A percentile compares a stretch with the other conserved stretches of the same genome.
These are phyloP conservation scores for Salvelinus sp. DNA, from an alignment of 2,113 vertebrate genomes.

Conservation along the genomic window DNA sequence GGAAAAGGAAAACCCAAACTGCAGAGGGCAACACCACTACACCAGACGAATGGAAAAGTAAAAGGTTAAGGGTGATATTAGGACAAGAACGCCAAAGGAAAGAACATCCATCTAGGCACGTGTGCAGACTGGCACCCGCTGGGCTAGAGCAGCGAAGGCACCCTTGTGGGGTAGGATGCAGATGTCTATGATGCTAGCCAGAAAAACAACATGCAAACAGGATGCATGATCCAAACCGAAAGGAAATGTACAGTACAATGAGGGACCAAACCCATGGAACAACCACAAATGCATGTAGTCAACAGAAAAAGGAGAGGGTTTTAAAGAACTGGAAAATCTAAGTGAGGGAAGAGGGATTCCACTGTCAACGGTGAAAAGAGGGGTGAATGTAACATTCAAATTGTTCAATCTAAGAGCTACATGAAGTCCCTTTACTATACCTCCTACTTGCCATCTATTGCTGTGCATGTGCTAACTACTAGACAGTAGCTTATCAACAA, in stretches of 20 bases:
- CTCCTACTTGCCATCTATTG: conserved; percentile 13
- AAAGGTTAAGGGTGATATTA: conserved; percentile 16
- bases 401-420: background rate
- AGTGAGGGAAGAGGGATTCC: conserved; percentile 35
- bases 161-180: conserved; percentile 22
- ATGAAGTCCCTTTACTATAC: background rate
- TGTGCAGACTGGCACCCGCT: conserved; percentile 48
- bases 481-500: background rate
- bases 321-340: conserved; percentile 62
- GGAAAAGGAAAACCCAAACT: conserved; percentile 15
- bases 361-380: conserved; percentile 47
- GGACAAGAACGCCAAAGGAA: conserved; percentile 37
- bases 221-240: conserved; percentile 27
- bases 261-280: conserved; percentile 31
- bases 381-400: background rate
- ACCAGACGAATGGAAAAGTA: conserved; percentile 49
- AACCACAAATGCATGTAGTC: conserved; percentile 46
- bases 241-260: conserved; percentile 23
- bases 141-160: conserved; percentile 52
- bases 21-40: conserved; percentile 37
- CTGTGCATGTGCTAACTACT: background rate
- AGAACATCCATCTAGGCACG: conserved; percentile 23
- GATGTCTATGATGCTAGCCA: conserved; percentile 41
- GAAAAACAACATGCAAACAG: conserved; percentile 50
- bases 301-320: conserved; percentile 55